Evolutionary conservation across 2,888 invertebrate genomes (phyloP), one percentile per base, ranked within the genome.

Genomic region (Chrysolina haemoptera): DNA sequence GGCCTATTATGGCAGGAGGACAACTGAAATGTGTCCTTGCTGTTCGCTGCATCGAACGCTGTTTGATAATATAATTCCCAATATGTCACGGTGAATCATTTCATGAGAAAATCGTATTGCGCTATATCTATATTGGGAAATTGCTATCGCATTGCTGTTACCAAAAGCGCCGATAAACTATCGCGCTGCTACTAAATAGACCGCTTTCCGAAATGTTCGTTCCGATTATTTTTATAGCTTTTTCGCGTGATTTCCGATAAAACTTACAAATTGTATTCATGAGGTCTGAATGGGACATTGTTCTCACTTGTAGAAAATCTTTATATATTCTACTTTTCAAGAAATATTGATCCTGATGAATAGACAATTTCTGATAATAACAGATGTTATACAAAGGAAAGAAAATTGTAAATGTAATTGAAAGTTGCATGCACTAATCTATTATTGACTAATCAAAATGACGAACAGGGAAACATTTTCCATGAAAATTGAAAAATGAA

Each of bases 41-140:
- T 43, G 5, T 14, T 14, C 43, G 14, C 12, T 53, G 9, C 20
- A 20, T 53, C 53, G 53, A 53, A 20, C 20, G 53, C 20, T 12
- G 20, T 53, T 12, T 20, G 53, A 53, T 53, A 53, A 53, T 20
- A 20, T 20, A 53, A 53, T 53, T 53, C 11, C 53, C 11, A 53
- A 53, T 53, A 53, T 53, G 53, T 20, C 11, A 53, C 12, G 53
- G 53, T 53, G 53, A 53, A 53, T 53, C 53, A 53, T 53, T 48
- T 53, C 10, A 53, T 18, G 53, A 18, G 50, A 20, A 53, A 53
- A 53, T 53, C 53, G 22, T 20, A 20, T 20, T 10, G 20, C 53
- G 53, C 12, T 1, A 53, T 53, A 53, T 53, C 53, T 20, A 20
- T 53, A 53, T 53, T 20, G 53, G 20, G 53, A 53, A 53, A 53